Evolutionary conservation across 2,797 vertebrate species (phyloP).

Genomic region (Morelia viridis): DNA sequence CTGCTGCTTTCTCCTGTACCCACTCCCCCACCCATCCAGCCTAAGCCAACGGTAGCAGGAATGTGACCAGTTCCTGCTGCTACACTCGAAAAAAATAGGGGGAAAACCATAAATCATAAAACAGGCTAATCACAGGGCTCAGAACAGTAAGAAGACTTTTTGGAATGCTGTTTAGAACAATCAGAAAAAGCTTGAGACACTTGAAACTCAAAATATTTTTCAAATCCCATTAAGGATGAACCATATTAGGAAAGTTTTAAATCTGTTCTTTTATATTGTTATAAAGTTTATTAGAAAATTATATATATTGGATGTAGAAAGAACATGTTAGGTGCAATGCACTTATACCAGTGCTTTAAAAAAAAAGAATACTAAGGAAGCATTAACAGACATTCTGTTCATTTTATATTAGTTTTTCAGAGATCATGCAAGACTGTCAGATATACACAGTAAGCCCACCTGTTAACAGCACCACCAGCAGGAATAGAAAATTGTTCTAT

Average conservation of each 20-base stretch:
- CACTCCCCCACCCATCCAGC: background rate
- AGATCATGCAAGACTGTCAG: conserved; percentile 16
- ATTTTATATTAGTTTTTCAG: conserved; percentile 28
- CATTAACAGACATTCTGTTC: background rate
- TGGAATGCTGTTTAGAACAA: background rate
- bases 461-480: conserved; percentile 28
- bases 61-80: background rate
- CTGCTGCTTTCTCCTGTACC: background rate
- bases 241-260: background rate
- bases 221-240: background rate
- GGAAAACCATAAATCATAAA: background rate
- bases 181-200: background rate
- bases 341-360: conserved; percentile 6
- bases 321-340: background rate
- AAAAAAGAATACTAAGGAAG: conserved; percentile 42
- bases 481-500: conserved; percentile 50
- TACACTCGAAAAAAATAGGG: background rate
- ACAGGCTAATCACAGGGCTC: background rate
- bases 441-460: background rate
- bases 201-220: background rate
- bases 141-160: background rate
- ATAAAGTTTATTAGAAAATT: conserved; percentile 47
- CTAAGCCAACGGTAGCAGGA: background rate
- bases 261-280: background rate
- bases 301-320: conserved; percentile 27